Percentiles rank a stretch among this genome's conserved stretches.
Evolutionary conservation across 2,888 invertebrate species (phyloP).

Genomic region (Entomobrya multifasciata): DNA sequence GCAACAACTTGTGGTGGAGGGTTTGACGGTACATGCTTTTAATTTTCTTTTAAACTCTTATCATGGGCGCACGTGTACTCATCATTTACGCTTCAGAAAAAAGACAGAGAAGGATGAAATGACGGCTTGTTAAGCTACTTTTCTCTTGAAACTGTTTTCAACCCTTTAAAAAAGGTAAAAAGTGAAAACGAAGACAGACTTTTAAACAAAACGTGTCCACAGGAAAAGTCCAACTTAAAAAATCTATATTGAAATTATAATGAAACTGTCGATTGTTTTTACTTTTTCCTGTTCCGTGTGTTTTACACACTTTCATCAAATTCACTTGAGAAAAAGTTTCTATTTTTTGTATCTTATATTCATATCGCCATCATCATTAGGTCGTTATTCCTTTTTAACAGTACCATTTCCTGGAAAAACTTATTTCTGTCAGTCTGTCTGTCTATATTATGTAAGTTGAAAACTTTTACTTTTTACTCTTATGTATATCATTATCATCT

Average conservation of each 20-base stretch:
- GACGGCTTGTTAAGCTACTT: too few relatives aligned
- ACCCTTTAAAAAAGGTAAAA: too few relatives aligned
- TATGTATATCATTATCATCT: neutral
- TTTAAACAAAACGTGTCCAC: neutral
- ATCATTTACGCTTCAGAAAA: too few relatives aligned
- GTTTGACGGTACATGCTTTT: too few relatives aligned
- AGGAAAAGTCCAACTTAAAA: neutral
- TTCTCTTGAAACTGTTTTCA: too few relatives aligned
- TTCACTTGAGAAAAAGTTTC: neutral
- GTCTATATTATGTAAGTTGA: too few relatives aligned
- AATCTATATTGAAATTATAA: neutral
- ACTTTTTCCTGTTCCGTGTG: neutral
- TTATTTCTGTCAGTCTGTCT: neutral
- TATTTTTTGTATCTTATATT: constrained; percentile 11
- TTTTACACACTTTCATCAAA: neutral
- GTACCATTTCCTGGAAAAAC: constrained; percentile 31
- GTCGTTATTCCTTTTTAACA: neutral
- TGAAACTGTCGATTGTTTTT: neutral
- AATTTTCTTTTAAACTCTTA: too few relatives aligned
- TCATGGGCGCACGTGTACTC: too few relatives aligned
- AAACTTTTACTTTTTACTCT: neutral
- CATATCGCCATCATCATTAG: neutral
- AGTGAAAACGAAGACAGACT: neutral
- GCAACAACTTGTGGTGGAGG: too few relatives aligned
- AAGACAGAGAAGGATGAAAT: too few relatives aligned